Conservation (phyloP, 2,888 invertebrate species). For the Zelleria hepariella region DNA sequence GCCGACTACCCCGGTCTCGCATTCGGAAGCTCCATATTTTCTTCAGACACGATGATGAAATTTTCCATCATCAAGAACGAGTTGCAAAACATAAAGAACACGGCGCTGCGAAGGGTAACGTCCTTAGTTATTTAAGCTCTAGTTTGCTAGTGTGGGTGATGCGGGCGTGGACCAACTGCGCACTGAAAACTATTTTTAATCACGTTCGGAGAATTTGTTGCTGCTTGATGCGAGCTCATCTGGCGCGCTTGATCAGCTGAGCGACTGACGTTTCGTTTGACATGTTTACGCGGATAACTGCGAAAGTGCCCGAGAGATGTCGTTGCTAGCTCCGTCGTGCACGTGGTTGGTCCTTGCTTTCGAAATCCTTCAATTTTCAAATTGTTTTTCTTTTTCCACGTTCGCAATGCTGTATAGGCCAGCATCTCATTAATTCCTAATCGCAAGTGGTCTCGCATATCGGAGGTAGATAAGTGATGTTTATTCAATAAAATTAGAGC, state of each 20-base stretch:
- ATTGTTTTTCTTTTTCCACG: not conserved
- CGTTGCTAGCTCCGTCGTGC: slow-evolving; percentile 25
- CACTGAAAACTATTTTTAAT: slow-evolving; percentile 62
- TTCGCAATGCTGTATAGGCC: not conserved
- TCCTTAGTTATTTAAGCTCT: slow-evolving; percentile 63
- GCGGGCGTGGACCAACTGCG: slow-evolving; percentile 60
- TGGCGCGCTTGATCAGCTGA: slow-evolving; percentile 66
- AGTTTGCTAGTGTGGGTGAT: slow-evolving; percentile 41
- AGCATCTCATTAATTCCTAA: not conserved
- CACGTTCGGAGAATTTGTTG: slow-evolving; percentile 41
- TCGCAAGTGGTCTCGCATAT: not conserved
- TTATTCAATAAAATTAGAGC: not conserved
- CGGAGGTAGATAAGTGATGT: not conserved
- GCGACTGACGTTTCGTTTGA: slow-evolving; percentile 56
- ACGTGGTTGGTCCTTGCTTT: slow-evolving; percentile 18
- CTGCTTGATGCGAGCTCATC: slow-evolving; percentile 30
- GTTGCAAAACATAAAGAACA: slow-evolving; percentile 97
- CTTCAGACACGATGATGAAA: slow-evolving; percentile 98
- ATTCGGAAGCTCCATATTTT: slow-evolving; percentile 92
- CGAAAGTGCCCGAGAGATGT: slow-evolving; percentile 48
- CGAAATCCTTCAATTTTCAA: not conserved
- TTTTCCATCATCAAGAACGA: slow-evolving; percentile 97
- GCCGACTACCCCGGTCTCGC: slow-evolving; percentile 94
- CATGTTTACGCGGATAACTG: slow-evolving; percentile 58
- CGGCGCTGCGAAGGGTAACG: slow-evolving; percentile 95